Percentiles rank a stretch among this genome's conserved stretches.
phyloP scores from a whole-genome alignment of 2,113 vertebrate species.

The Silurus glanis region DNA sequence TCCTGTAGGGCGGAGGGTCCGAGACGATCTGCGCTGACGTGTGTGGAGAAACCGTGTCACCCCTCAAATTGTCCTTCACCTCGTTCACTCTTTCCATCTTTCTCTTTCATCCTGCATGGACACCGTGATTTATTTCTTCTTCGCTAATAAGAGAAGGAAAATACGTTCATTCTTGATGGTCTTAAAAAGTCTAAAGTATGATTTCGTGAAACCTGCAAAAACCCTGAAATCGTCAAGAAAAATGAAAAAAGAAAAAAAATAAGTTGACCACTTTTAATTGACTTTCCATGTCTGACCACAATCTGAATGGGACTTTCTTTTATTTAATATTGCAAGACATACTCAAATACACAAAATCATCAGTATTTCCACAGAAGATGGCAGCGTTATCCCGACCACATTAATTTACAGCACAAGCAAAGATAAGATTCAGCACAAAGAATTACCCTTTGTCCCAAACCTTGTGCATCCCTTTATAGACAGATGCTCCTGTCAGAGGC shows the following conservation, averaged over 20 bases:
- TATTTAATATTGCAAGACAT: neutral
- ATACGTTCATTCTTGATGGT: neutral
- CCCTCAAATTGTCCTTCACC: neutral
- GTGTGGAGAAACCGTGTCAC: constrained; percentile 66
- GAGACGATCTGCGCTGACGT: neutral
- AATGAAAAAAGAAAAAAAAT: neutral
- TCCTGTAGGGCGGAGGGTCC: constrained; percentile 73
- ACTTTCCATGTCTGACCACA: constrained; percentile 38
- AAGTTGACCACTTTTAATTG: neutral
- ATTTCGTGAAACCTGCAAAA: no score
- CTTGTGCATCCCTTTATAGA: neutral
- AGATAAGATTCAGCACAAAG: constrained; percentile 58
- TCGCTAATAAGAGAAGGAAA: constrained; percentile 8
- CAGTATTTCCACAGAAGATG: constrained; percentile 64
- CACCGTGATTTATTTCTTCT: neutral
- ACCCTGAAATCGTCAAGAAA: neutral
- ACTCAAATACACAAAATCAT: constrained; percentile 18
- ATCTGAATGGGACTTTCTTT: neutral
- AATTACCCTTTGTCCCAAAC: neutral
- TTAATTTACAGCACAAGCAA: constrained; percentile 53
- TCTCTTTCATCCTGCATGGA: constrained; percentile 1
- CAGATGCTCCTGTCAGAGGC: constrained; percentile 52
- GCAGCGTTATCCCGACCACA: constrained; percentile 56
- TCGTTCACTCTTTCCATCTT: neutral
- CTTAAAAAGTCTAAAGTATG: no score